Percentiles rank a stretch among this genome's conserved stretches.
Evolutionary conservation across 2,113 vertebrate genomes (phyloP).

Genomic region (Alosa alosa): DNA sequence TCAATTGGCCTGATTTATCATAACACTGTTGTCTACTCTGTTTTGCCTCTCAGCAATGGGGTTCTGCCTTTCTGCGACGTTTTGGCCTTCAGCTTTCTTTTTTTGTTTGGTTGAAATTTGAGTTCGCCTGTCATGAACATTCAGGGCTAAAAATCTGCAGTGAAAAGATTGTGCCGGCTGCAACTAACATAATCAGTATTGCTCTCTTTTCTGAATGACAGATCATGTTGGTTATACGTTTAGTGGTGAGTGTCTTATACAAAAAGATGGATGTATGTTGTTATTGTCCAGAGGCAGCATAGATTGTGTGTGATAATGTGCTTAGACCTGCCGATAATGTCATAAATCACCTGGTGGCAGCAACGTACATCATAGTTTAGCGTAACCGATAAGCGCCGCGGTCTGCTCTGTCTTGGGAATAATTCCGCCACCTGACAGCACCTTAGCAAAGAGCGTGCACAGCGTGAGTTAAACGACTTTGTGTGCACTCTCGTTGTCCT

Average conservation of each 20-base stretch:
- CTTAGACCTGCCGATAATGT: not conserved
- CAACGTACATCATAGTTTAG: not conserved
- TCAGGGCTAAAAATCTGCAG: not conserved
- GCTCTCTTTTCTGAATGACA: not conserved
- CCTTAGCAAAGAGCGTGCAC: not conserved
- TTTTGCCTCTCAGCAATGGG: not conserved
- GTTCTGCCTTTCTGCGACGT: not conserved
- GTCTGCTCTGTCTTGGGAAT: too few relatives aligned
- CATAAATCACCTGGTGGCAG: not conserved
- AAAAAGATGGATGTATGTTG: not conserved
- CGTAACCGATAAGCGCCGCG: not conserved
- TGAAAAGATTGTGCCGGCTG: not conserved
- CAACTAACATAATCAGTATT: not conserved
- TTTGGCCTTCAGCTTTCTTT: not conserved
- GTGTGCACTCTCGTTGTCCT: not conserved
- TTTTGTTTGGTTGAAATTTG: not conserved
- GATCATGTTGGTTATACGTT: not conserved
- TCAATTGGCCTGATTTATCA: conserved; percentile 14
- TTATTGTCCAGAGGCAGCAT: not conserved
- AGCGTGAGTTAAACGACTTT: not conserved
- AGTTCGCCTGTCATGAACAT: not conserved
- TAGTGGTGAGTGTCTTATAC: not conserved
- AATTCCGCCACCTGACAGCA: not conserved
- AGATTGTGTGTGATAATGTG: not conserved
- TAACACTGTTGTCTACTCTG: not conserved